Base-by-base conservation (phyloP, 2,888 invertebrate genomes). In the Melipona bicolor region DNA sequence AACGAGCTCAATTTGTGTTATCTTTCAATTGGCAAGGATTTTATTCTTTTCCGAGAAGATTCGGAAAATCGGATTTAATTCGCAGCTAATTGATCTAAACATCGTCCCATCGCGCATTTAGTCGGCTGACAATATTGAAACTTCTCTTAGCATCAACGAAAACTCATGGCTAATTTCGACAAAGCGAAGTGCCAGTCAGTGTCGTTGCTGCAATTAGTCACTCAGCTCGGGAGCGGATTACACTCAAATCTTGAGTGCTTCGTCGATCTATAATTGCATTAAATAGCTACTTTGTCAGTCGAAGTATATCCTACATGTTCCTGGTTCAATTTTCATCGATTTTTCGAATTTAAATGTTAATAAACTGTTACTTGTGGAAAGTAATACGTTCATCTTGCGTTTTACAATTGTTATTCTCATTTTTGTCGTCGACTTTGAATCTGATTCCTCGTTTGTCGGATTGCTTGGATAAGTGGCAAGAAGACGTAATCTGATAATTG, bases 231-330 rank as follows among this genome's bases (percentile, higher is more conserved):
- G 61, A 69, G 73, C 70, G 86, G 87, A 87, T 79, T 89, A 43
- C 36, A 43, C 36, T 43, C 36, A 9, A 43, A 43, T 84, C 85
- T 83, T 73, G 81, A 89, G 87, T 87, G 86, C 62, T 76, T 78
- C 79, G 71, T 83, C 74, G 79, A 79, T 9, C 65, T 82, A 61
- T 89, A 88, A 87, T 73, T 82, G 69, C 73, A 83, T 89, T 88
- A 89, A 86, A 80, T 32, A 59, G 15, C 73, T 68, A 75, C 56
- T 84, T 85, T 81, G 81, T 81, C 75, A 24, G 21, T 49, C 3
- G 50, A 65, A 27, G 43, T 36, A n/a, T 21, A 49, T 56, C 24
- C 13, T 11, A 9, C 36, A n/a, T 68, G 24, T 27, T 11, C 69
- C 15, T 15, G 56, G 24, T 59, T 52, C 61, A 54, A 80, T 84